Conservation (phyloP, 2,797 vertebrate genomes). For the Fratercula arctica region DNA sequence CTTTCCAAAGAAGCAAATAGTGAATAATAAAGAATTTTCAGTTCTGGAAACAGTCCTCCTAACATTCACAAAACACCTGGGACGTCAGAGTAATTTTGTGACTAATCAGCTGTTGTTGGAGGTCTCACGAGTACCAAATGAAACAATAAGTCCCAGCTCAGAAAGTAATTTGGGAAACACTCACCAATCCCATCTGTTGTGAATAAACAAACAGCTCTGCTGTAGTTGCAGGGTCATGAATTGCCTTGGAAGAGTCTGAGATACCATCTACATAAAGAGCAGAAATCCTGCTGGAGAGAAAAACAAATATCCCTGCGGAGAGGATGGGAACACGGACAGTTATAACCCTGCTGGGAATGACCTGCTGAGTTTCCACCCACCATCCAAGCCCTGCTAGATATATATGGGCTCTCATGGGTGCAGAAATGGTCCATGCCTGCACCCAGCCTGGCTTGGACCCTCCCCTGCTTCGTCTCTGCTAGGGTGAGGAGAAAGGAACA, state of each 20-base stretch:
- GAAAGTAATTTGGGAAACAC: conserved; percentile 47
- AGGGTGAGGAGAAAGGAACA: neutral
- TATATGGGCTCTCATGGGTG: neutral
- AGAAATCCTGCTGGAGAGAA: neutral
- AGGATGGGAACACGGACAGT: neutral
- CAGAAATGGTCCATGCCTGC: neutral
- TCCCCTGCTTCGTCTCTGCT: fast-evolving
- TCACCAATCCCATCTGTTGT: conserved; percentile 53
- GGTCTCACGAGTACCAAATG: neutral
- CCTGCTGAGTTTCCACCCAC: neutral
- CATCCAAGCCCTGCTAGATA: neutral
- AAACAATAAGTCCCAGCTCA: conserved; percentile 57
- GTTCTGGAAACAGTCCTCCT: neutral
- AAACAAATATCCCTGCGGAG: neutral
- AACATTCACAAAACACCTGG: conserved; percentile 24
- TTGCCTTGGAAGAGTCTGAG: conserved; percentile 5
- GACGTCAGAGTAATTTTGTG: conserved; percentile 45
- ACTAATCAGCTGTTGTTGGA: conserved; percentile 58
- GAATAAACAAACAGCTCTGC: conserved; percentile 57
- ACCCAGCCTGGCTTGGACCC: neutral
- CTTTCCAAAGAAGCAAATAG: neutral
- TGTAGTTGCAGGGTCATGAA: conserved; percentile 13
- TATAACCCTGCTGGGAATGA: neutral
- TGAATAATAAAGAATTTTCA: conserved; percentile 7
- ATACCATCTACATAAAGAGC: neutral